These are phyloP conservation scores for Phataginus tetradactyla DNA, from an alignment of 2,797 vertebrate species.

Conservation along the genomic window DNA sequence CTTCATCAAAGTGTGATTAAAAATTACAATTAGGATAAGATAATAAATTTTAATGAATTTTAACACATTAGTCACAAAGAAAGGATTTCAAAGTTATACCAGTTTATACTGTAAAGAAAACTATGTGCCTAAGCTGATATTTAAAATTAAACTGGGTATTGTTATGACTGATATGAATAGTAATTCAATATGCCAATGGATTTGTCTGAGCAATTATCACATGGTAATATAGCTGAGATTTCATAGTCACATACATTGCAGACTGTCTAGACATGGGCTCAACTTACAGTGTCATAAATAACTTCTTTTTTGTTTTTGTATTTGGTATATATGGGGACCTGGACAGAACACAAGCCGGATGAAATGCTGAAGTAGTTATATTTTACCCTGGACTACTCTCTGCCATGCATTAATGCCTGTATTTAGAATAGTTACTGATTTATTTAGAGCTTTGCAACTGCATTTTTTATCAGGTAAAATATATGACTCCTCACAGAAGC, in stretches of 20 bases:
- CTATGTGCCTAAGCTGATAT: background rate
- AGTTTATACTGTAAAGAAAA: background rate
- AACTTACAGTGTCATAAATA: background rate
- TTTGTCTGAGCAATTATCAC: background rate
- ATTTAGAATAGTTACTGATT: constrained; percentile 64
- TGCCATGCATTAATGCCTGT: constrained; percentile 67
- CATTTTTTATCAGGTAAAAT: constrained; percentile 71
- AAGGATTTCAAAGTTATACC: constrained; percentile 18
- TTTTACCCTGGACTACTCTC: constrained; percentile 7
- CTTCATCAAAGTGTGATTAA: background rate
- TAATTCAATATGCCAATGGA: background rate
- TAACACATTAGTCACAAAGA: background rate
- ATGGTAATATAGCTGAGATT: background rate
- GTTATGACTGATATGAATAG: background rate
- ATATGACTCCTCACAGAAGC: constrained; percentile 42
- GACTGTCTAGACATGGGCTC: background rate
- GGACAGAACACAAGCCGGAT: background rate
- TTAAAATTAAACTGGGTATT: background rate
- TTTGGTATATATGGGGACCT: background rate
- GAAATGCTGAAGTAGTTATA: constrained; percentile 33
- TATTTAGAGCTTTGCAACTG: constrained; percentile 58
- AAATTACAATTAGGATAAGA: constrained; percentile 15
- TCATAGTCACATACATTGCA: background rate
- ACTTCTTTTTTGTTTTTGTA: background rate
- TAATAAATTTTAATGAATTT: background rate